Conservation (phyloP, 35 echinoderm and acorn worm genomes). For the Amphiura filiformis region DNA sequence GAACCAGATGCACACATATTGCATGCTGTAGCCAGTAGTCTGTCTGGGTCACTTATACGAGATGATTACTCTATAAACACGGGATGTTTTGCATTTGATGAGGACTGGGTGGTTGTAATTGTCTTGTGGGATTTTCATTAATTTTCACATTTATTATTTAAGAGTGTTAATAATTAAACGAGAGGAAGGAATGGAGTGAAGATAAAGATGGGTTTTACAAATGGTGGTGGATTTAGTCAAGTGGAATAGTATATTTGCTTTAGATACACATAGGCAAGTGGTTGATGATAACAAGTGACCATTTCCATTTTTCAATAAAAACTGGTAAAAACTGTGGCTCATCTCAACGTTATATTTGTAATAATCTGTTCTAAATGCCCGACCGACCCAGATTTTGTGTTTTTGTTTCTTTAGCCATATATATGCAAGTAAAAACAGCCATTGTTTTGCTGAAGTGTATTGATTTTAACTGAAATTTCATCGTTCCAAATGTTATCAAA, state of each 20-base stretch:
- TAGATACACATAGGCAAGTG: neutral
- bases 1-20: too few relatives aligned
- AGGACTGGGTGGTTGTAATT: neutral
- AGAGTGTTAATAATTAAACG: neutral
- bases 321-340: too few relatives aligned
- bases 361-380: too few relatives aligned
- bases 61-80: neutral
- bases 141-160: neutral
- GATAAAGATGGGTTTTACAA: neutral
- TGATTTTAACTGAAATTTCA: too few relatives aligned
- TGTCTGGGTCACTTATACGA: neutral
- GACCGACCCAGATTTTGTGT: too few relatives aligned
- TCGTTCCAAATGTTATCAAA: too few relatives aligned
- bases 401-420: too few relatives aligned
- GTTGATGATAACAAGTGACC: too few relatives aligned
- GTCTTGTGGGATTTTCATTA: neutral
- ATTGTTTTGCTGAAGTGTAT: too few relatives aligned
- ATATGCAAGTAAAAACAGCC: too few relatives aligned
- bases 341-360: too few relatives aligned
- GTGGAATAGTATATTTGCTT: neutral
- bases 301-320: too few relatives aligned
- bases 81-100: neutral
- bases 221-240: neutral
- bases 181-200: neutral
- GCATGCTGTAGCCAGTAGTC: neutral